Percentiles rank a stretch among this genome's conserved stretches.
Conservation (phyloP, 2,888 invertebrate genomes). For the Hydrotaea diabolus region DNA sequence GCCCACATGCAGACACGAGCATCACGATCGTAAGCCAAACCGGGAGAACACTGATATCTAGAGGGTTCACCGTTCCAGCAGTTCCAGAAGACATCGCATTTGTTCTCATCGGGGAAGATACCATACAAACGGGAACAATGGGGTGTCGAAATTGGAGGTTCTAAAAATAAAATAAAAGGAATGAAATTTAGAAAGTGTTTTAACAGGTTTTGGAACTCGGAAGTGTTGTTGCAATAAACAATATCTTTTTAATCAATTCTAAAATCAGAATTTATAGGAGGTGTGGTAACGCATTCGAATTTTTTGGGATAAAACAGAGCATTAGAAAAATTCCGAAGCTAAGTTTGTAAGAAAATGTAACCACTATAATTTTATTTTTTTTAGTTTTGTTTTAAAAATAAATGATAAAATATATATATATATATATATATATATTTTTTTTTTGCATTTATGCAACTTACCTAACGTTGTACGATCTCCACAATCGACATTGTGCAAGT, state of each 20-base stretch:
- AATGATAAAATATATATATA: no score
- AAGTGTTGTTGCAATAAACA: background rate
- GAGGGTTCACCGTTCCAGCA: conserved; percentile 98
- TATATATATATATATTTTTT: background rate
- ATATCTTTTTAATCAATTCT: no score
- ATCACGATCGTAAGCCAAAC: conserved; percentile 95
- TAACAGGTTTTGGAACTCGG: no score
- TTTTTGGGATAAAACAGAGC: no score
- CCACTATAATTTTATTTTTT: no score
- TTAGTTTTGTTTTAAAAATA: no score
- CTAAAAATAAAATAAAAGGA: conserved; percentile 79
- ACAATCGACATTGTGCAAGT: conserved; percentile 96
- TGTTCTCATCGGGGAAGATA: conserved; percentile 92
- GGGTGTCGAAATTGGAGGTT: conserved; percentile 91
- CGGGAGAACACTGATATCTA: conserved; percentile 96
- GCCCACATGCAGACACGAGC: conserved; percentile 98
- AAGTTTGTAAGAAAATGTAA: no score
- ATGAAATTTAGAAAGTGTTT: background rate
- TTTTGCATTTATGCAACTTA: conserved; percentile 81
- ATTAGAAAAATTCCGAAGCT: no score
- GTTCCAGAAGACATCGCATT: conserved; percentile 97
- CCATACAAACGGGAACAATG: conserved; percentile 94
- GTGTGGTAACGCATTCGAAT: no score
- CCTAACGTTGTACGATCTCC: conserved; percentile 93
- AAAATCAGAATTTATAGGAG: no score